Evolutionary conservation across 53 echinoderm and acorn worm genomes (phyloP).

Genomic region (Henricia sp.): DNA sequence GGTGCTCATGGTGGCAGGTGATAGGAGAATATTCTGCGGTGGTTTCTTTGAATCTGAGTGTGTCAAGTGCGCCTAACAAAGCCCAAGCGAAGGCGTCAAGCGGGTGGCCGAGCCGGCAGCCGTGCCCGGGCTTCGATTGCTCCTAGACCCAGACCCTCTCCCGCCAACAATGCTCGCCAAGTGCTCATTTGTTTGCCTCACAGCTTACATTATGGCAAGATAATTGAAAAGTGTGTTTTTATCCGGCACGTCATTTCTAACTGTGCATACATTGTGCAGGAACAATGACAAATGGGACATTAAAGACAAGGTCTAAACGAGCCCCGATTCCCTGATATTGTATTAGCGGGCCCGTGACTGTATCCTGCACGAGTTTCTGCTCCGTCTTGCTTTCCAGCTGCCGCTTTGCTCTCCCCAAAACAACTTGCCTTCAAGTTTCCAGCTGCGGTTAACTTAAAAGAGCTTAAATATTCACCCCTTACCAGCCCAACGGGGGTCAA

Average conservation of each 20-base stretch:
- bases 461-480: slow-evolving; percentile 27
- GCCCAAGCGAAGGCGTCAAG: slow-evolving; percentile 51
- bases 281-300: slow-evolving; percentile 67
- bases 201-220: slow-evolving; percentile 92
- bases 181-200: slow-evolving; percentile 89
- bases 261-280: slow-evolving; percentile 65
- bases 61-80: slow-evolving; percentile 67
- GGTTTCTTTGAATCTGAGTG: slow-evolving; percentile 67
- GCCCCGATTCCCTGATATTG: slow-evolving; percentile 51
- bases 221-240: slow-evolving; percentile 92
- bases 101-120: slow-evolving; percentile 59
- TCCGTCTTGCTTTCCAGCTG: slow-evolving; percentile 28
- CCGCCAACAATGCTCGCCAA: slow-evolving; percentile 64
- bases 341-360: slow-evolving; percentile 36
- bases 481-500: slow-evolving; percentile 2
- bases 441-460: slow-evolving; percentile 45
- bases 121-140: slow-evolving; percentile 26
- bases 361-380: background rate
- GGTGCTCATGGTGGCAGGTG: slow-evolving; percentile 68
- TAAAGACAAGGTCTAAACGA: slow-evolving; percentile 40
- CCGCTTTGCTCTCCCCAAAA: slow-evolving; percentile 5
- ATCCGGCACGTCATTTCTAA: slow-evolving; percentile 69
- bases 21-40: slow-evolving; percentile 62
- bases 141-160: slow-evolving; percentile 15
- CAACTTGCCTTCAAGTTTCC: slow-evolving; percentile 46